Percentiles rank a stretch among this genome's conserved stretches.
These are phyloP conservation scores for Cheilosia vulpina DNA, from an alignment of 2,888 invertebrate genomes.

Conservation along the genomic window DNA sequence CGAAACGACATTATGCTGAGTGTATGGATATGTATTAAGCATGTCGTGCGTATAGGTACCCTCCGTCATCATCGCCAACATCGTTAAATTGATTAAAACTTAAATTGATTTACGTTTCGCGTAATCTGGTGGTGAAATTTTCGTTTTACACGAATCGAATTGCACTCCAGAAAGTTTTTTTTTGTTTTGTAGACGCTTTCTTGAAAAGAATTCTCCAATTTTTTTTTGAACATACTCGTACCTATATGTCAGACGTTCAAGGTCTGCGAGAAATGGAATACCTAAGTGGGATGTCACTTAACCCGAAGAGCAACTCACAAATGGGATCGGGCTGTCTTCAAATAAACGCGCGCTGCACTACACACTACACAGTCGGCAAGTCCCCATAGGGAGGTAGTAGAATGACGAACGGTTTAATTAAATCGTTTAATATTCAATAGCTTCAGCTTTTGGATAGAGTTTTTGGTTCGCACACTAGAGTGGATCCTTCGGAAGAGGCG, in stretches of 20 bases:
- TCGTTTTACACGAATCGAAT: conserved; percentile 48
- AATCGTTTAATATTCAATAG: conserved; percentile 68
- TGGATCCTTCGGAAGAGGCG: conserved; percentile 15
- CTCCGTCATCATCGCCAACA: conserved; percentile 60
- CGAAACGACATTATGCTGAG: background rate
- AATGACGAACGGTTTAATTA: conserved; percentile 56
- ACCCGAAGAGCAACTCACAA: conserved; percentile 3
- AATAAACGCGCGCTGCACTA: background rate
- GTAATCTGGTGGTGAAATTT: conserved; percentile 68
- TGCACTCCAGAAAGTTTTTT: conserved; percentile 29
- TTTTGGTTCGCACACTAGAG: conserved; percentile 28
- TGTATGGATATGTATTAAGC: background rate
- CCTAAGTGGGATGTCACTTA: conserved; percentile 9
- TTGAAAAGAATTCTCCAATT: too few relatives aligned
- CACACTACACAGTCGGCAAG: background rate
- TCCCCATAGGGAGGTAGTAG: conserved; percentile 6
- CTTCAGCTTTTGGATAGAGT: conserved; percentile 34
- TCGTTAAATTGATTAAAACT: conserved; percentile 69
- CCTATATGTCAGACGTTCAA: conserved; percentile 28
- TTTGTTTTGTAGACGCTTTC: background rate
- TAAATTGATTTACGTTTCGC: conserved; percentile 69
- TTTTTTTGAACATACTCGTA: background rate
- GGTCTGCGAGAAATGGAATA: conserved; percentile 29
- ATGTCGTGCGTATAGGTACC: conserved; percentile 9
- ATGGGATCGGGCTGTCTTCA: background rate